Evolutionary conservation across 2,888 invertebrate species (phyloP).

Genomic region (Caenorhabditis imperialis): DNA sequence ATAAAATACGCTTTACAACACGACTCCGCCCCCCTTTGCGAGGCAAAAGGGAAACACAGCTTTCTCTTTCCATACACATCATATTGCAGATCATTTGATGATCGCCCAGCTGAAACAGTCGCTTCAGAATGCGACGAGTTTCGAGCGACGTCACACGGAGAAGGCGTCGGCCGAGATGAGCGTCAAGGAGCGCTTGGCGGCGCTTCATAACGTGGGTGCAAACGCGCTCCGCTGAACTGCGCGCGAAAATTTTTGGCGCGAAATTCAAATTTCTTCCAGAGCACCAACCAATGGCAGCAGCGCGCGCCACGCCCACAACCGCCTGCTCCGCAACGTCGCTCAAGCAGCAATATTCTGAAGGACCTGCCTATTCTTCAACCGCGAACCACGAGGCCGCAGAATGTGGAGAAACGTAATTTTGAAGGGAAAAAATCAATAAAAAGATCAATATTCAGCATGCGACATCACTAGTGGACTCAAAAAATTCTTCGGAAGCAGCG

Average conservation of each 20-base stretch:
- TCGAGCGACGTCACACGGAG: slow-evolving; percentile 26
- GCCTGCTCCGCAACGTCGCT: slow-evolving; percentile 5
- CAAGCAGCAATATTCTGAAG: slow-evolving; percentile 12
- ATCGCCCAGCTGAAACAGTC: slow-evolving; percentile 48
- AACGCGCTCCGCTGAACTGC: neutral
- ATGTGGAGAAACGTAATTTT: slow-evolving; percentile 29
- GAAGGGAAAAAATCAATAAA: too few species aligned
- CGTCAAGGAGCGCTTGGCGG: slow-evolving; percentile 55
- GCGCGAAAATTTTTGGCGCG: neutral
- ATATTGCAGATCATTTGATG: slow-evolving; percentile 54
- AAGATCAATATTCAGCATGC: slow-evolving; percentile 33
- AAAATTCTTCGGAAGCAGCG: slow-evolving; percentile 36
- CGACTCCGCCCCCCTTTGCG: too few species aligned
- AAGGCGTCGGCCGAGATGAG: slow-evolving; percentile 38
- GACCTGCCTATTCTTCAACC: slow-evolving; percentile 27
- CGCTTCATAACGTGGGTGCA: slow-evolving; percentile 43
- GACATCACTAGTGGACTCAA: slow-evolving; percentile 40
- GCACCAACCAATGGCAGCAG: slow-evolving; percentile 59
- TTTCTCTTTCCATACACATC: slow-evolving; percentile 23
- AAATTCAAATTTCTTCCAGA: slow-evolving; percentile 34
- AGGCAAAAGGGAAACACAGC: slow-evolving; percentile 16
- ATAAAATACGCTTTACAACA: too few species aligned
- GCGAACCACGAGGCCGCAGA: neutral
- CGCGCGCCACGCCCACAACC: slow-evolving; percentile 21
- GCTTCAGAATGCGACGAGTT: slow-evolving; percentile 34